These are phyloP conservation scores for Coilia nasus DNA, from an alignment of 2,797 vertebrate species.

Conservation along the genomic window DNA sequence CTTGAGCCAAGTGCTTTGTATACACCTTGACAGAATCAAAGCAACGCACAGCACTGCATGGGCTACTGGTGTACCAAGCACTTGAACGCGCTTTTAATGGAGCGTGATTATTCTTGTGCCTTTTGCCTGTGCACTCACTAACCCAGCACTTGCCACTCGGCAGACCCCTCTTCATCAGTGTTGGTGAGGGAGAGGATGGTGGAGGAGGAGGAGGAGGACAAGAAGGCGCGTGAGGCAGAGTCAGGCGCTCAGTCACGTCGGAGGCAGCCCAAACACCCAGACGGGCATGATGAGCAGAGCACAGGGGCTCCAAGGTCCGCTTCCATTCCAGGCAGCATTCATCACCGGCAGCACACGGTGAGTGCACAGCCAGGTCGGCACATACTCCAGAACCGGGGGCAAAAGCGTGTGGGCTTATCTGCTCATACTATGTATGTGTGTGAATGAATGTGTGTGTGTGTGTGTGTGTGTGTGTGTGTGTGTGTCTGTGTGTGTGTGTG, in stretches of 20 bases:
- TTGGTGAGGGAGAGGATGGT: too few relatives aligned
- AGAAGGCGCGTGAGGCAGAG: neutral
- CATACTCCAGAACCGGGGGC: neutral
- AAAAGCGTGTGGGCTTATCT: neutral
- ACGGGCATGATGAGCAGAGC: neutral
- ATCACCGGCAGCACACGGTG: neutral
- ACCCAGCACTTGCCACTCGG: neutral
- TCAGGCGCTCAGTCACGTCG: slow-evolving; percentile 13
- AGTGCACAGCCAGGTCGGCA: neutral
- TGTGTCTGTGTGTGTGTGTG: neutral
- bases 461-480: neutral
- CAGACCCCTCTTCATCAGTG: too few relatives aligned
- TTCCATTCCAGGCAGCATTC: slow-evolving; percentile 3
- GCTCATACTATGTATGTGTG: neutral
- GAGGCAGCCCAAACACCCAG: slow-evolving; percentile 1
- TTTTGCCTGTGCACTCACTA: neutral
- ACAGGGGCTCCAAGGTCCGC: neutral
- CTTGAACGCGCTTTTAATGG: neutral
- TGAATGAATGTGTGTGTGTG: neutral
- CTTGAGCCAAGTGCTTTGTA: neutral
- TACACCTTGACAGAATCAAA: neutral
- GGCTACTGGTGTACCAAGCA: neutral
- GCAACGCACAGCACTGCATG: neutral
- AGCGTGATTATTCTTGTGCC: neutral
- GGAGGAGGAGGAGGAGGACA: too few relatives aligned